phyloP scores from a whole-genome alignment of 1,140 invertebrate genomes.

The Drosophila punjabiensis region DNA sequence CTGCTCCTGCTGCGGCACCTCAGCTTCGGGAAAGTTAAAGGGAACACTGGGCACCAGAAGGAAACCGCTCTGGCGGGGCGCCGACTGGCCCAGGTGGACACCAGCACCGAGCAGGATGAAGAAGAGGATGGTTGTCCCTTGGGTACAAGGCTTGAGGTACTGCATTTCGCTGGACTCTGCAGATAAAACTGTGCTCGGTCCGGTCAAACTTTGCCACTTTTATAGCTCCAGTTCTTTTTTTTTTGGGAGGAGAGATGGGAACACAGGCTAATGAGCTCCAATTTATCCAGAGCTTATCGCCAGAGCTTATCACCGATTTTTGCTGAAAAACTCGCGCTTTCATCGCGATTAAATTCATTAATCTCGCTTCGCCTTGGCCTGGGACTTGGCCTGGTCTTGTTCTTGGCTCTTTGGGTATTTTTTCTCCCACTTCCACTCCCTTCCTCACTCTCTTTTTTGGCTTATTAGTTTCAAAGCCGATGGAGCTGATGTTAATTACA shows the following conservation, averaged over 20 bases:
- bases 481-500: slow-evolving; percentile 48
- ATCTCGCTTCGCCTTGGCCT: slow-evolving; percentile 35
- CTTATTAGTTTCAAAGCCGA: slow-evolving; percentile 16
- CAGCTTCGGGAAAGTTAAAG: neutral
- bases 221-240: slow-evolving; percentile 47
- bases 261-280: slow-evolving; percentile 48
- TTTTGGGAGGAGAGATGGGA: neutral
- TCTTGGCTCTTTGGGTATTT: slow-evolving; percentile 11
- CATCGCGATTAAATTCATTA: slow-evolving; percentile 71
- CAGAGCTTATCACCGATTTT: slow-evolving; percentile 56
- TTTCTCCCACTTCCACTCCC: neutral
- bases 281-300: slow-evolving; percentile 56
- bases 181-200: slow-evolving; percentile 18
- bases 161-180: slow-evolving; percentile 19
- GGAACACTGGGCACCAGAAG: slow-evolving; percentile 9
- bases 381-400: slow-evolving; percentile 26
- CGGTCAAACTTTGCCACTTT: slow-evolving; percentile 20
- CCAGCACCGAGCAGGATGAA: neutral
- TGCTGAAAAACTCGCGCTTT: slow-evolving; percentile 37
- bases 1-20: neutral
- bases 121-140: slow-evolving; percentile 12
- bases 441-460: neutral
- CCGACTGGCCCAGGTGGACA: neutral
- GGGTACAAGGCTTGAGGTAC: neutral
- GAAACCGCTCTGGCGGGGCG: neutral